A percentile compares a stretch with the other conserved stretches of the same genome.
phyloP scores from a whole-genome alignment of 2,113 vertebrate genomes.

The Gobio gobio region DNA sequence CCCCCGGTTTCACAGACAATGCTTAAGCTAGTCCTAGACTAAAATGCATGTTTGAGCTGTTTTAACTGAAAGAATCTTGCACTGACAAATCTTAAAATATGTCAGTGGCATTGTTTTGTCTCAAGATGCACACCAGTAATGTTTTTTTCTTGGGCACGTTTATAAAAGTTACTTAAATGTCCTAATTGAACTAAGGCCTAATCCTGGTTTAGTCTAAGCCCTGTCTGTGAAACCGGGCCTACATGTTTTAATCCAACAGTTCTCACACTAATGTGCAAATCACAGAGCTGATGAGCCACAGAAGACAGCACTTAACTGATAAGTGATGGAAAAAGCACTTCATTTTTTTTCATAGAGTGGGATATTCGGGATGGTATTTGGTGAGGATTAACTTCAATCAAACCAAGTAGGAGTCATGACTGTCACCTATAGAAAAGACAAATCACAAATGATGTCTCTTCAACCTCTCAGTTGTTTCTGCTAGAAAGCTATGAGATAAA shows the following conservation, averaged over 20 bases:
- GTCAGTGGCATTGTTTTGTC: too few relatives aligned
- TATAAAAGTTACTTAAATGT: too few relatives aligned
- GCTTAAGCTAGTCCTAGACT: too few relatives aligned
- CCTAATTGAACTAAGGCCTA: too few relatives aligned
- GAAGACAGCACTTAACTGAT: slow-evolving; percentile 29
- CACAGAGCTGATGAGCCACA: slow-evolving; percentile 24
- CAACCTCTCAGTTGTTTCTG: not conserved
- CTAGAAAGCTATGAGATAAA: not conserved
- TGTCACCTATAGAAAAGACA: not conserved
- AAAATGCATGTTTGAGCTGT: too few relatives aligned
- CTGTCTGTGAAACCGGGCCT: too few relatives aligned
- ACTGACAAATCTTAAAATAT: too few relatives aligned
- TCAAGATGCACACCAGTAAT: too few relatives aligned
- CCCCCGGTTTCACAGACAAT: too few relatives aligned
- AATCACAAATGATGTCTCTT: not conserved
- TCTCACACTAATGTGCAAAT: slow-evolving; percentile 31
- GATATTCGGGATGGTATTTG: not conserved
- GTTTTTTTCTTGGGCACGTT: too few relatives aligned
- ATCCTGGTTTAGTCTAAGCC: too few relatives aligned
- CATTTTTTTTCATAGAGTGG: not conserved
- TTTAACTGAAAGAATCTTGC: too few relatives aligned
- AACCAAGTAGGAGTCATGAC: not conserved
- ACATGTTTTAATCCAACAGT: slow-evolving; percentile 38
- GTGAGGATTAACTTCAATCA: not conserved
- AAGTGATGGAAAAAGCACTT: slow-evolving; percentile 5